A percentile compares a stretch with the other conserved stretches of the same genome.
Evolutionary conservation across 2,888 invertebrate genomes (phyloP).

Genomic region (Melinopterus prodromus): DNA sequence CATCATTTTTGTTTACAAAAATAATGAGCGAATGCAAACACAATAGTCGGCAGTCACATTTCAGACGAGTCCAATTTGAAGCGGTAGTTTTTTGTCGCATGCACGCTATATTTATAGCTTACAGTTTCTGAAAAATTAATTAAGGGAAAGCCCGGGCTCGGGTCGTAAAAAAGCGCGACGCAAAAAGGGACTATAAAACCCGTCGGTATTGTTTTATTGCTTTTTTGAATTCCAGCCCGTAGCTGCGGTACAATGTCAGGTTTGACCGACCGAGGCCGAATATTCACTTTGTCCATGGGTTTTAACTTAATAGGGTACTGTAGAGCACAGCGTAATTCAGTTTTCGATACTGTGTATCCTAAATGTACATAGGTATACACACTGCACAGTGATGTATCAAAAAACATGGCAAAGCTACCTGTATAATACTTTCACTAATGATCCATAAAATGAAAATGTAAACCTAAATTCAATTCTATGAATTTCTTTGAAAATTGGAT

Average conservation of each 20-base stretch:
- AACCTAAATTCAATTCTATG: too few relatives aligned
- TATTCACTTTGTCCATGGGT: neutral
- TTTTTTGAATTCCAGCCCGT: neutral
- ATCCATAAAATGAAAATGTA: too few relatives aligned
- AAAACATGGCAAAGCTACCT: too few relatives aligned
- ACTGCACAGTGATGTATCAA: too few relatives aligned
- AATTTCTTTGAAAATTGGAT: too few relatives aligned
- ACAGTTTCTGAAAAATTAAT: slow-evolving; percentile 4
- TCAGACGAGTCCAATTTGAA: neutral
- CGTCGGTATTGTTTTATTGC: neutral
- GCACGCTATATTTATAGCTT: slow-evolving; percentile 4
- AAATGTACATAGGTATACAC: neutral
- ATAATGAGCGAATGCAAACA: neutral
- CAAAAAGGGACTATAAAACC: neutral
- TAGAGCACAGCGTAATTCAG: neutral
- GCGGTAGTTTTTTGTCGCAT: neutral
- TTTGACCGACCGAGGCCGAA: neutral
- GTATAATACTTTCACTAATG: too few relatives aligned
- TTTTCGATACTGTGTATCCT: neutral
- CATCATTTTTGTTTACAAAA: neutral
- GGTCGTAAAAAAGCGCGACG: neutral
- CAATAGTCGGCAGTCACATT: neutral
- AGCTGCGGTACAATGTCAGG: neutral
- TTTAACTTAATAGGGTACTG: neutral
- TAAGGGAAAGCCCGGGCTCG: neutral